These are phyloP conservation scores for Orchestes rusci DNA, from an alignment of 2,888 invertebrate species.

Conservation along the genomic window DNA sequence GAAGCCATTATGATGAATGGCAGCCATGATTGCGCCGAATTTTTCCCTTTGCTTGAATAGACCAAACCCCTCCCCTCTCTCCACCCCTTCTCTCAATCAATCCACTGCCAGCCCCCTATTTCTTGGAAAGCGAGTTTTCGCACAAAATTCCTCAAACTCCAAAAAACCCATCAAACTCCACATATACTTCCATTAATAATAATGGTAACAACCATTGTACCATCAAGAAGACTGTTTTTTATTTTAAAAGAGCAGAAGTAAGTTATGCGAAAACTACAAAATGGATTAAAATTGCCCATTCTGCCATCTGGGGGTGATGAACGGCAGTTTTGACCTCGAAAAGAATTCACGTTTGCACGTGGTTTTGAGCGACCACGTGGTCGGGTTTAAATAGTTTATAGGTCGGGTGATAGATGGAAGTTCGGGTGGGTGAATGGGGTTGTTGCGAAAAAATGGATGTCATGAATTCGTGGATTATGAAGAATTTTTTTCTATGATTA, in stretches of 20 bases:
- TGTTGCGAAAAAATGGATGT: neutral
- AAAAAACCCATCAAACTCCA: too few species aligned
- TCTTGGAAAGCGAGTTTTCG: slow-evolving; percentile 18
- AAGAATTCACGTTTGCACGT: slow-evolving; percentile 26
- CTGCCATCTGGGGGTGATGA: slow-evolving; percentile 24
- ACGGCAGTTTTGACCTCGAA: slow-evolving; percentile 25
- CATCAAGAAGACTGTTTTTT: too few species aligned
- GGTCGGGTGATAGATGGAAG: slow-evolving; percentile 43
- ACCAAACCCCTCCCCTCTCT: slow-evolving; percentile 37
- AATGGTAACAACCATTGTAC: neutral
- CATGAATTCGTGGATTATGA: neutral
- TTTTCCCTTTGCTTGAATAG: slow-evolving; percentile 40
- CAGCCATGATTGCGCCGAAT: slow-evolving; percentile 53
- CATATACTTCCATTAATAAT: too few species aligned
- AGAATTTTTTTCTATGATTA: too few species aligned
- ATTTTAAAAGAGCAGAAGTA: too few species aligned
- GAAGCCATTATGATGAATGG: slow-evolving; percentile 53
- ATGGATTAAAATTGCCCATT: slow-evolving; percentile 18
- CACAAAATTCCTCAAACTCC: slow-evolving; percentile 2
- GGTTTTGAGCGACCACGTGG: slow-evolving; percentile 21
- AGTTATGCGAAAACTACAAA: slow-evolving; percentile 17
- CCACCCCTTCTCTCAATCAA: slow-evolving; percentile 57
- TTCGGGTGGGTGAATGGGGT: neutral
- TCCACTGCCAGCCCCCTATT: slow-evolving; percentile 38
- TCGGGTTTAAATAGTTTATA: slow-evolving; percentile 42